Base-by-base conservation (phyloP, 2,888 invertebrate species). In the Caenorhabditis sp. region DNA sequence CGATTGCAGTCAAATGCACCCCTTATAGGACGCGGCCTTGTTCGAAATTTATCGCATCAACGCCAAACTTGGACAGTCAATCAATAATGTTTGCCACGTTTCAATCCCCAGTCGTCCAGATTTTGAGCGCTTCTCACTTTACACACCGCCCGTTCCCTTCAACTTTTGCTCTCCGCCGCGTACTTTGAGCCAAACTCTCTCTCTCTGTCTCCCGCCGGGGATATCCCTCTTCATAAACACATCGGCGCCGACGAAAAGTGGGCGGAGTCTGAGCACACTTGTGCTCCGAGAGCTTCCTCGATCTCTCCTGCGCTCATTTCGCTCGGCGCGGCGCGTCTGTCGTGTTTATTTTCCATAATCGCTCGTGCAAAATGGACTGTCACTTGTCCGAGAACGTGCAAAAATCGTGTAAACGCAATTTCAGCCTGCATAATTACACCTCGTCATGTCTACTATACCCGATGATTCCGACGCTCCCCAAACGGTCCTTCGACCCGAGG, bases 401-500 rank as follows among this genome's bases (percentile, higher is more conserved):
- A 35, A 7, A 3, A 7, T 35, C n/a, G n/a, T n/a, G n/a, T n/a
- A n/a, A n/a, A n/a, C n/a, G n/a, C n/a, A n/a, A n/a, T n/a, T n/a
- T n/a, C n/a, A n/a, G n/a, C n/a, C n/a, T n/a, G n/a, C n/a, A 5
- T 9, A 9, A 5, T 5, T 30, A 20, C 45, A 61, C 26, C 70
- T 59, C 70, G 8, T 59, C 61, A 61, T 59, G 59, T 70, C 55
- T 71, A 70, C 43, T 24, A 8, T 9, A 27, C 15, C 8, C 20
- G 27, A 15, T 17, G 37, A 45, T 32, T 11, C 46, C 26, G 41
- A 39, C 5, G 30, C 17, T 4, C 13, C n/a, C 5, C 58, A 65
- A 43, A 66, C 53, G 11, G 77, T 82, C 41, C 73, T 78, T 32
- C 46, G 65, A 9, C 85, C 86, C 3, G 75, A 77, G 58, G 87